phyloP scores from a whole-genome alignment of 2,113 vertebrate species.

The Otis tarda region DNA sequence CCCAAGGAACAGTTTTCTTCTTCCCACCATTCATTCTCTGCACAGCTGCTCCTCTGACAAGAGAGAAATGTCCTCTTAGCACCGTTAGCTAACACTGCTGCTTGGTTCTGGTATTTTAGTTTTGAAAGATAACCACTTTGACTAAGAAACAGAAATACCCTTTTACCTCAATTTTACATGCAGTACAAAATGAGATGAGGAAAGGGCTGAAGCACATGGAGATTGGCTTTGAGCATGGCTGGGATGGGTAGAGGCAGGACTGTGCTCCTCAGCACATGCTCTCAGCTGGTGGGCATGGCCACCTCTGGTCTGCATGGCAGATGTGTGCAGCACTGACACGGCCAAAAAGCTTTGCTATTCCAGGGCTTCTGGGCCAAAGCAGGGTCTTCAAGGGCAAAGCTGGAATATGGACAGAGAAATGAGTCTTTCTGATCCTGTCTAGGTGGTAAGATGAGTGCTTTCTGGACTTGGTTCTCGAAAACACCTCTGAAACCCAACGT shows the following conservation, averaged over 20 bases:
- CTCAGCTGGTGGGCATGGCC: not conserved
- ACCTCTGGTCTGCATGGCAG: not conserved
- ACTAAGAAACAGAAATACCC: not conserved
- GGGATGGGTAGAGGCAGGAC: not conserved
- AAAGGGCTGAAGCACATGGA: not conserved
- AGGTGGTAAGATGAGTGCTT: not conserved
- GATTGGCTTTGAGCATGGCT: not conserved
- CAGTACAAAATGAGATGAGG: not conserved
- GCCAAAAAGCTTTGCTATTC: not conserved
- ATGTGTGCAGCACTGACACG: not conserved
- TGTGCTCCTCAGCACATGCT: not conserved
- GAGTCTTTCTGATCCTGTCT: not conserved
- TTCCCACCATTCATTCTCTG: not conserved
- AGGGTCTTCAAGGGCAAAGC: not conserved
- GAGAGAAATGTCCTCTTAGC: not conserved
- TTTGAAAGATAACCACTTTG: not conserved
- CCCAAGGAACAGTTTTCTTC: not conserved
- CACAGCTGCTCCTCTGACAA: not conserved
- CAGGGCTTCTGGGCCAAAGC: not conserved
- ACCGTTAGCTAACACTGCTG: not conserved
- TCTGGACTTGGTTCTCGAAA: not conserved
- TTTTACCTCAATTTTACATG: not conserved
- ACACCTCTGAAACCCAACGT: not conserved
- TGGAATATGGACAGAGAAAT: not conserved
- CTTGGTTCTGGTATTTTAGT: not conserved